Evolutionary conservation across 2,797 vertebrate genomes (phyloP), one percentile per base, ranked within the genome.

Genomic region (Phrynocephalus vlangalii): DNA sequence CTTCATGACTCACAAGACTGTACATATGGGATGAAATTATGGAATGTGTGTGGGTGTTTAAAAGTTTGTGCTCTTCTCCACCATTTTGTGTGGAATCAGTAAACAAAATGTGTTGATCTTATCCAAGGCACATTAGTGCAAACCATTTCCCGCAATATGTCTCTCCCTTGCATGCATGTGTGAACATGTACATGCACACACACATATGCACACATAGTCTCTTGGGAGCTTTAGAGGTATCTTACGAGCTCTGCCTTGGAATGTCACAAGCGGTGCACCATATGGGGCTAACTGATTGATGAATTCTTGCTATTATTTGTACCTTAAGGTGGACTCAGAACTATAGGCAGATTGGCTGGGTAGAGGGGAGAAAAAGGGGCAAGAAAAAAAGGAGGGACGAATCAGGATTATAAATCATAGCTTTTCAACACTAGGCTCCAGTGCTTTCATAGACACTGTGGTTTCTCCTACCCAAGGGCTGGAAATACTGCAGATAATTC

Each of bases 221-320:
- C 52, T 56, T 56, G 52, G 52, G 9, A 56, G 13, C 52, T 56
- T 56, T 56, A 56, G 9, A 11, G 9, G 44, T 6, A 28, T 82
- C 6, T 50, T 16, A 26, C 3, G 1, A 63, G 52, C 30, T 56
- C 6, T 76, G 20, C 30, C 33, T n/a, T 71, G 18, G 3, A 72
- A 6, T 28, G 67, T n/a, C 20, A 6, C 20, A 73, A n/a, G 5
- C 18, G 26, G 26, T 52, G 33, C 20, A 73, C 50, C 15, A 44
- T 75, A 44, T 38, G 66, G 83, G 33, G n/a, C 52, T 76, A 76
- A 76, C 18, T 75, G 52, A 60, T 83, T n/a, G n/a, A 83, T 73
- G 24, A 60, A 18, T 73, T 75, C 52, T 22, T 38, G 50, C 38
- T 73, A 48, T 11, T 38, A 11, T 22, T 38, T 26, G 10, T 22